Conservation (phyloP, 2,888 invertebrate genomes). For the Leptopilina syphax region DNA sequence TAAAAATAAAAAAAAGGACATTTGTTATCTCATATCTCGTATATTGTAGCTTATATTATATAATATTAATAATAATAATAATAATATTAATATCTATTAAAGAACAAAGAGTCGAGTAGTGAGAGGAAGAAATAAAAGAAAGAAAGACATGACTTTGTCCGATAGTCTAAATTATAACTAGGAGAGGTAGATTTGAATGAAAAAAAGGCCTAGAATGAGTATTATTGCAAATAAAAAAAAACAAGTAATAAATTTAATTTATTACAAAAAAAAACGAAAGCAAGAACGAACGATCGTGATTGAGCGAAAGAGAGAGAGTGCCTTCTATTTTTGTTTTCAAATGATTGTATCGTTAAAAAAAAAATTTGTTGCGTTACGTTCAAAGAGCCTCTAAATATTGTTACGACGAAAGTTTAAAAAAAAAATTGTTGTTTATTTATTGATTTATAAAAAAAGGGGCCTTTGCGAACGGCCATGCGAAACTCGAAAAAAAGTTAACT, state of each 20-base stretch:
- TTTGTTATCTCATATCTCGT: slow-evolving; percentile 72
- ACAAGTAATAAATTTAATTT: slow-evolving; percentile 63
- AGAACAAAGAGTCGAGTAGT: slow-evolving; percentile 53
- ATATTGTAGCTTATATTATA: slow-evolving; percentile 71
- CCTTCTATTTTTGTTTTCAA: slow-evolving; percentile 74
- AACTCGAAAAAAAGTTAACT: slow-evolving; percentile 37
- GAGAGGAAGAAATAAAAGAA: slow-evolving; percentile 43
- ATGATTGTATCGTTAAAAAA: slow-evolving; percentile 74
- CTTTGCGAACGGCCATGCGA: slow-evolving; percentile 52
- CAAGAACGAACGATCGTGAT: slow-evolving; percentile 41
- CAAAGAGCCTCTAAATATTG: slow-evolving; percentile 73
- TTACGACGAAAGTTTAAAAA: slow-evolving; percentile 62
- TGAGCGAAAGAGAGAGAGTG: slow-evolving; percentile 71
- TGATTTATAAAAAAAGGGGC: slow-evolving; percentile 66
- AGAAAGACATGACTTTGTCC: slow-evolving; percentile 3
- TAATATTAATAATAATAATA: slow-evolving; percentile 46
- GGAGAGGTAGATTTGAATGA: slow-evolving; percentile 55
- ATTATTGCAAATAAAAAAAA: slow-evolving; percentile 55
- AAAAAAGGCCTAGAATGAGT: slow-evolving; percentile 56
- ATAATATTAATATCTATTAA: slow-evolving; percentile 46
- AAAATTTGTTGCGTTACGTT: slow-evolving; percentile 74
- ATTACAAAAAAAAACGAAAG: slow-evolving; percentile 59
- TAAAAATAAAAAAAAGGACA: slow-evolving; percentile 61
- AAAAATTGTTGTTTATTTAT: slow-evolving; percentile 74
- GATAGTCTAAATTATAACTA: slow-evolving; percentile 26